phyloP scores from a whole-genome alignment of 2,888 invertebrate genomes.

The Drosophila mettleri region DNA sequence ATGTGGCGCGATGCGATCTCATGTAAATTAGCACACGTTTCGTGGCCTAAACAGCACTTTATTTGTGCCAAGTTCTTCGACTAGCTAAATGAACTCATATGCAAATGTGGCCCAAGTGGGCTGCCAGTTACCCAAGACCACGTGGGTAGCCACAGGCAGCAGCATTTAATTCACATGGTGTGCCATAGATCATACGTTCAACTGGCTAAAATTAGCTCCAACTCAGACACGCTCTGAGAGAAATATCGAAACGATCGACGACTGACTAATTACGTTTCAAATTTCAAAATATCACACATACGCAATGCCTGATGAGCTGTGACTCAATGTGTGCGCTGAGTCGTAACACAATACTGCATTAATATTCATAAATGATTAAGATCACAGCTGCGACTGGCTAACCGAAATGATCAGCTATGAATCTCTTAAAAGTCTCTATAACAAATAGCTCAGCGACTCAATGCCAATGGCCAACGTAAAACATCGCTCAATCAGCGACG shows the following conservation, averaged over 20 bases:
- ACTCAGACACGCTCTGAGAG: neutral
- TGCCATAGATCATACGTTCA: slow-evolving; percentile 6
- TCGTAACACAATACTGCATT: slow-evolving; percentile 35
- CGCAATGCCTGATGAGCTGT: slow-evolving; percentile 45
- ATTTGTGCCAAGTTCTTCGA: slow-evolving; percentile 74
- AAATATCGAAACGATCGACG: neutral
- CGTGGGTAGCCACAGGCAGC: slow-evolving; percentile 44
- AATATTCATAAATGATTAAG: slow-evolving; percentile 34
- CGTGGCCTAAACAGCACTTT: slow-evolving; percentile 68
- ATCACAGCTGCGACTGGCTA: slow-evolving; percentile 40
- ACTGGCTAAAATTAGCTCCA: neutral
- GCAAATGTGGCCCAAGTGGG: slow-evolving; percentile 77
- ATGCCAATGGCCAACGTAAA: slow-evolving; percentile 66
- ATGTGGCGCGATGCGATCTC: slow-evolving; percentile 72
- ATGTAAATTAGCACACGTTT: slow-evolving; percentile 81
- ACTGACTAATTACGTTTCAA: slow-evolving; percentile 42
- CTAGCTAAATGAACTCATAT: slow-evolving; percentile 78
- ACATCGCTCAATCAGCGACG: slow-evolving; percentile 69
- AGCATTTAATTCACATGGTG: slow-evolving; percentile 9
- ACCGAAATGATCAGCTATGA: slow-evolving; percentile 50
- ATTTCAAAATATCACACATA: slow-evolving; percentile 55
- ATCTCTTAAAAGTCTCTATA: slow-evolving; percentile 54
- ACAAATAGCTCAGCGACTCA: slow-evolving; percentile 44
- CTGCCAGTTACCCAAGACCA: slow-evolving; percentile 47
- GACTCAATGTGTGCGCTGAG: slow-evolving; percentile 37